These are phyloP conservation scores for Eucriotettix oculatus DNA, from an alignment of 2,888 invertebrate species.

Conservation along the genomic window DNA sequence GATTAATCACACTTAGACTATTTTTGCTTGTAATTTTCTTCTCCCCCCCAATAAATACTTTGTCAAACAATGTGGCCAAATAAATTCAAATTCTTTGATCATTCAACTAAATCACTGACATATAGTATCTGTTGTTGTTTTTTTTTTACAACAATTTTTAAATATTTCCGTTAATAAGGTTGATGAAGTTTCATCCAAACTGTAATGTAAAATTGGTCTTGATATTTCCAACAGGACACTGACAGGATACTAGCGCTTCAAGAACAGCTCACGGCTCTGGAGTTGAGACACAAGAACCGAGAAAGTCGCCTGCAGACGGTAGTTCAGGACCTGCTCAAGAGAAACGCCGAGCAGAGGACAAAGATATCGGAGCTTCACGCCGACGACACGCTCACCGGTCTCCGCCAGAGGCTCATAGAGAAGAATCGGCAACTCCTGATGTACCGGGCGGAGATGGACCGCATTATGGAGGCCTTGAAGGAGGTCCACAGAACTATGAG, in stretches of 20 bases:
- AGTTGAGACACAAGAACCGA: background rate
- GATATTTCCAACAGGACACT: no score
- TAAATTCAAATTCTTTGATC: no score
- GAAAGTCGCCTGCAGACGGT: background rate
- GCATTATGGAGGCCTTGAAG: background rate
- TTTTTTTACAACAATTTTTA: no score
- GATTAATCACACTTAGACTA: no score
- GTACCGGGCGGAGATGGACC: background rate
- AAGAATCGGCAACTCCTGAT: background rate
- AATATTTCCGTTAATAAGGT: no score
- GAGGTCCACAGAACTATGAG: background rate
- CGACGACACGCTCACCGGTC: background rate
- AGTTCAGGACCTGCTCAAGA: background rate
- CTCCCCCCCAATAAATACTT: no score
- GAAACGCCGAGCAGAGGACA: background rate
- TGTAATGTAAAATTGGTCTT: no score
- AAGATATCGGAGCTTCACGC: background rate
- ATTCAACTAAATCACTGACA: no score
- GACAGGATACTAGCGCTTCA: background rate
- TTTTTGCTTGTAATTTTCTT: no score
- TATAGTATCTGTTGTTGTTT: no score
- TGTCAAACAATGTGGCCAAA: no score
- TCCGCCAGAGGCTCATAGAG: background rate
- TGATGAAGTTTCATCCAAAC: no score
- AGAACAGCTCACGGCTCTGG: background rate